Percentiles rank a stretch among this genome's conserved stretches.
These are phyloP conservation scores for Papilio dardanus DNA, from an alignment of 1,140 invertebrate genomes.

Conservation along the genomic window DNA sequence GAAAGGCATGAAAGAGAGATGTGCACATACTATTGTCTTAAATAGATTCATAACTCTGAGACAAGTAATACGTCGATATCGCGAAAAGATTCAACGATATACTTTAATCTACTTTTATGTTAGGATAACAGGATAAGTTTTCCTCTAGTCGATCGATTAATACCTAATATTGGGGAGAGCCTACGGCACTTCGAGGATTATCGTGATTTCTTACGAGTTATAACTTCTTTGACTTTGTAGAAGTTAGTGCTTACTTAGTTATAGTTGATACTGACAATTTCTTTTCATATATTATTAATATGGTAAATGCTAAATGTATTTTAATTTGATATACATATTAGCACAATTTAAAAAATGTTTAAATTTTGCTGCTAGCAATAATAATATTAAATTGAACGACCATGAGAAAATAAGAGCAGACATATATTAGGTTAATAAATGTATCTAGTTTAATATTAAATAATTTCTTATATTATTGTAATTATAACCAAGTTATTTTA, in stretches of 20 bases:
- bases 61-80: not conserved
- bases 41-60: too few species aligned
- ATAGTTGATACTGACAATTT: not conserved
- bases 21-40: too few species aligned
- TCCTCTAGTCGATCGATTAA: conserved; percentile 52
- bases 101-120: conserved; percentile 31
- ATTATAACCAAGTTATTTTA: too few species aligned
- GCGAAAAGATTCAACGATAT: conserved; percentile 18
- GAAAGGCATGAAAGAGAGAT: too few species aligned
- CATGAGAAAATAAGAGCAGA: too few species aligned
- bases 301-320: not conserved
- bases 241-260: not conserved
- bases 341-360: too few species aligned
- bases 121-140: conserved; percentile 46
- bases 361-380: too few species aligned
- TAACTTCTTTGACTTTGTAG: not conserved
- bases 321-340: too few species aligned
- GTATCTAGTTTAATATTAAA: too few species aligned
- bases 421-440: too few species aligned
- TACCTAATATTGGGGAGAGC: conserved; percentile 48
- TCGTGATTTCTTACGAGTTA: conserved; percentile 51
- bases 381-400: too few species aligned
- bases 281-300: not conserved
- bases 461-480: too few species aligned
- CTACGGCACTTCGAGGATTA: conserved; percentile 48